A percentile compares a stretch with the other conserved stretches of the same genome.
Conservation (phyloP, 2,888 invertebrate genomes). For the Trissolcus brochymenae region DNA sequence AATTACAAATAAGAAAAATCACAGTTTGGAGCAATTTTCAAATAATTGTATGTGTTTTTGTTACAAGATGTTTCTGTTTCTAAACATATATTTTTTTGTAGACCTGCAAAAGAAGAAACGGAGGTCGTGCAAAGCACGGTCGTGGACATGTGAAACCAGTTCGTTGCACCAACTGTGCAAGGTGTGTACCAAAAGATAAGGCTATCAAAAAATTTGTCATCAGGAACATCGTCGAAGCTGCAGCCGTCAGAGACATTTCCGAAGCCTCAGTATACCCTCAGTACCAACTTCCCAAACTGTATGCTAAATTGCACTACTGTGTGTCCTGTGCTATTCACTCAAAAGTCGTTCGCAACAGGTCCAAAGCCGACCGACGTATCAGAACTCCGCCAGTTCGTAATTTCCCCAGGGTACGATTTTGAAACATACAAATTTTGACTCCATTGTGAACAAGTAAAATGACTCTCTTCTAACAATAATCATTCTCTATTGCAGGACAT, state of each 20-base stretch:
- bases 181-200: constrained; percentile 99
- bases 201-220: constrained; percentile 99
- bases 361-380: constrained; percentile 96
- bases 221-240: constrained; percentile 99
- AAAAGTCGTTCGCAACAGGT: constrained; percentile 99
- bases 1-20: too few relatives aligned
- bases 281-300: constrained; percentile 97
- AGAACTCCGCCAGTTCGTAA: constrained; percentile 96
- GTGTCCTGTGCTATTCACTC: constrained; percentile 99
- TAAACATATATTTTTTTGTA: constrained; percentile 77
- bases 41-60: too few relatives aligned
- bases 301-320: constrained; percentile 99
- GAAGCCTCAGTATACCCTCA: constrained; percentile 96
- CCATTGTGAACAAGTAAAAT: not conserved
- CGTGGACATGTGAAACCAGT: constrained; percentile 99
- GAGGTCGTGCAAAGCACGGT: constrained; percentile 99
- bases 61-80: too few relatives aligned
- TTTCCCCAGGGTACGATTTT: constrained; percentile 83
- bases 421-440: constrained; percentile 20
- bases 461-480: too few relatives aligned
- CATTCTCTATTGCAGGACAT: constrained; percentile 71
- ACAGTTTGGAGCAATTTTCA: too few relatives aligned
- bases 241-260: constrained; percentile 97
- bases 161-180: constrained; percentile 99
- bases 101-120: constrained; percentile 99